phyloP scores from a whole-genome alignment of 2,797 vertebrate genomes.

The Pampus argenteus region DNA sequence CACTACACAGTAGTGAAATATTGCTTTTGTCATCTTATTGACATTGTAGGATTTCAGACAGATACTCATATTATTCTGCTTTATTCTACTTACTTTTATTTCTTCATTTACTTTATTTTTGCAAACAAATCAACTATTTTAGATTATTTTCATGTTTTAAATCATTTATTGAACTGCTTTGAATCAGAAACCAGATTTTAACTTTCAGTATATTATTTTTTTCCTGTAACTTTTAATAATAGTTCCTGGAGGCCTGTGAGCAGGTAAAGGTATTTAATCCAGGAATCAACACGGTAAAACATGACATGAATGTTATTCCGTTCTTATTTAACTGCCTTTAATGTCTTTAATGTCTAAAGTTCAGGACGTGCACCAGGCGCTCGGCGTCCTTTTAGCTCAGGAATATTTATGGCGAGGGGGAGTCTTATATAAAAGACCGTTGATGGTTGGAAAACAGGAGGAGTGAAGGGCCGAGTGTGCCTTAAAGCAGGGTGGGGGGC shows the following conservation, averaged over 20 bases:
- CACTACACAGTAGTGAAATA: neutral
- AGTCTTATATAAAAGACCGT: conserved; percentile 6
- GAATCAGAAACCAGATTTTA: no score
- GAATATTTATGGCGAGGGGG: conserved; percentile 86
- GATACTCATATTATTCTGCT: no score
- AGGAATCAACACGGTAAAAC: neutral
- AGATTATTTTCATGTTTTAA: no score
- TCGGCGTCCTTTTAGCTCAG: conserved; percentile 61
- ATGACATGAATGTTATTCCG: neutral
- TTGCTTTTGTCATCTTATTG: no score
- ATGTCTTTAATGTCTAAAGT: conserved; percentile 16
- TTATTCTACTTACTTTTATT: no score
- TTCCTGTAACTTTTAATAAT: neutral
- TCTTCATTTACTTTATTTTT: no score
- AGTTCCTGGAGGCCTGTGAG: neutral
- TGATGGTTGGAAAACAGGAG: neutral
- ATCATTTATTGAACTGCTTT: no score
- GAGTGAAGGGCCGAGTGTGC: conserved; percentile 50
- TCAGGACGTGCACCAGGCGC: neutral
- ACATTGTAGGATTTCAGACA: no score
- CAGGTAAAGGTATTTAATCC: neutral
- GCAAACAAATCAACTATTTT: no score
- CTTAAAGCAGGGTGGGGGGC: conserved; percentile 83
- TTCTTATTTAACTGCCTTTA: conserved; percentile 1
- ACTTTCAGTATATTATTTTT: no score